Base-by-base conservation (phyloP, 2,888 invertebrate species). In the Laothoe populi region DNA sequence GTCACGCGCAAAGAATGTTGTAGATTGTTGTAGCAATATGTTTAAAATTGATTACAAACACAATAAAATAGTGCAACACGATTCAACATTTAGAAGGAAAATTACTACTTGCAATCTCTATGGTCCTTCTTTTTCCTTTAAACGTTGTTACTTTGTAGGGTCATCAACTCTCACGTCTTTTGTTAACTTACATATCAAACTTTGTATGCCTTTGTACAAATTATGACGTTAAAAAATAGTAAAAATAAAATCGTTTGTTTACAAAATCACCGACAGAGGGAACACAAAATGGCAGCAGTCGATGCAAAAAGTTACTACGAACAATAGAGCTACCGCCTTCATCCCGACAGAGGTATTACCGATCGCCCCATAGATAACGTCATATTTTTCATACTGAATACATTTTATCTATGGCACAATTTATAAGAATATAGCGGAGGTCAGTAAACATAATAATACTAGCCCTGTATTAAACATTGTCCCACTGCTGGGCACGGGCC, bases 301-400 rank as follows among this genome's bases (percentile, higher is more conserved):
- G 74, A 66, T 64, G 59, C 63, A 78, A 83, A 87, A 84, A 85
- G 82, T 61, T 62, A 59, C 82, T 82, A 78, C 70, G 76, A 82
- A 87, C 82, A 86, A 85, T 81, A 78, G 74, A 70, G 68, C 69
- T 73, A 66, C 71, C 69, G 72, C 68, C 69, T 74, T 70, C 66
- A 64, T 31, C 24, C 83, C 85, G 82, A 88, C 90, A 87, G 89
- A 86, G 84, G 83, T 79, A 77, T 79, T 77, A 75, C 78, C 75
- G 88, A 87, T 88, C 80, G 81, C 73, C 77, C 74, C 75, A 78
- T 71, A 85, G 86, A 89, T 88, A 88, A 88, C 74, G 88, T 88
- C 84, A 87, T 90, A 89, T 90, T 88, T 87, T 87, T 83, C 82
- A 86, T 83, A 84, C 78, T 73, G 77, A 77, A 74, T 71, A 78